phyloP scores from a whole-genome alignment of 2,888 invertebrate species.

The Idaea straminata region DNA sequence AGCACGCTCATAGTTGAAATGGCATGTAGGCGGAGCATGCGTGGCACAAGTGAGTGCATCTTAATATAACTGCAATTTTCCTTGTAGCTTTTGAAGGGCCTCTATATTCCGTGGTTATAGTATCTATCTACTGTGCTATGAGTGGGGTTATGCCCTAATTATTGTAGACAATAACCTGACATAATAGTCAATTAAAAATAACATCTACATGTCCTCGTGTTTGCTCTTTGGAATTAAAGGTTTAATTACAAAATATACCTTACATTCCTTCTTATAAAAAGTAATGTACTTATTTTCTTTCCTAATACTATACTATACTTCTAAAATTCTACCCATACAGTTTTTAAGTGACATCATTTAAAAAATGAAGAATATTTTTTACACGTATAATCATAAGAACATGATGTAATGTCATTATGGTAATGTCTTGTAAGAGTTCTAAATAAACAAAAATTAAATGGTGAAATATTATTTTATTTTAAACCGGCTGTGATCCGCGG shows the following conservation, averaged over 20 bases:
- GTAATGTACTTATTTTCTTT: slow-evolving; percentile 1
- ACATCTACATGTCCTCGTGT: background rate
- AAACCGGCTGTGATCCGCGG: background rate
- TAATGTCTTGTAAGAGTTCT: slow-evolving; percentile 61
- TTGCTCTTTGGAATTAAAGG: background rate
- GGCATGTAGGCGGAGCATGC: background rate
- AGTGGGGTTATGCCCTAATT: background rate
- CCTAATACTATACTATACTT: background rate
- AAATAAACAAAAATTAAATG: slow-evolving; percentile 69
- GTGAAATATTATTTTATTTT: slow-evolving; percentile 27
- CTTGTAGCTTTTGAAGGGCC: background rate
- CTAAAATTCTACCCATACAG: background rate
- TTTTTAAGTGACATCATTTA: slow-evolving; percentile 30
- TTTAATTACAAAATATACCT: background rate
- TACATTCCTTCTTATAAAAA: background rate
- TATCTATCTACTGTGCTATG: background rate
- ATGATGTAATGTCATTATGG: slow-evolving; percentile 36
- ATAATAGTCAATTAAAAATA: background rate
- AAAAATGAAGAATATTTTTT: slow-evolving; percentile 40
- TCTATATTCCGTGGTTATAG: background rate
- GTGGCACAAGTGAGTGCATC: background rate
- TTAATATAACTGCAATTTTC: background rate
- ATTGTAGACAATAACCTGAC: background rate
- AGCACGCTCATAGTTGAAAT: background rate
- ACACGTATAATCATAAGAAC: slow-evolving; percentile 55